phyloP scores from a whole-genome alignment of 2,888 invertebrate species.

The Melanotus villosus region DNA sequence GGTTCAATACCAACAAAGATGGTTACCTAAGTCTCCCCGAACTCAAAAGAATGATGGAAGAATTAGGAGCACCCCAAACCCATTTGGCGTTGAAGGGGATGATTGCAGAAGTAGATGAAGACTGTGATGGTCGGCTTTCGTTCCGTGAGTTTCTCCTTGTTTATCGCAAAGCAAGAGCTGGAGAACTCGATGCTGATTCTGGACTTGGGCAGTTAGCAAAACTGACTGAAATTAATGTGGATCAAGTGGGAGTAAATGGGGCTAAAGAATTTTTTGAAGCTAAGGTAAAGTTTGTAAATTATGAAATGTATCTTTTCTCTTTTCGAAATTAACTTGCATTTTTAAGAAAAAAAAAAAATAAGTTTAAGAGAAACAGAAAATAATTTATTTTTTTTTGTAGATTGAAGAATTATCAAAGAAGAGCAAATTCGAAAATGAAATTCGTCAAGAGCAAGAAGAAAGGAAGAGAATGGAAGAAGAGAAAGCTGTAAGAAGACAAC shows the following conservation, averaged over 20 bases:
- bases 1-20: conserved; percentile 92
- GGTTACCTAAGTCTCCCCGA: conserved; percentile 91
- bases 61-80: conserved; percentile 94
- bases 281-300: conserved; percentile 79
- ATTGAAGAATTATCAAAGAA: conserved; percentile 87
- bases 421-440: conserved; percentile 94
- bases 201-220: conserved; percentile 89
- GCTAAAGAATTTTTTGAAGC: conserved; percentile 97
- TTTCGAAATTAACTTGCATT: background rate
- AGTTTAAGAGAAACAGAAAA: background rate
- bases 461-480: conserved; percentile 88
- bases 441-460: conserved; percentile 92
- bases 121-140: conserved; percentile 87
- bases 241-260: conserved; percentile 94
- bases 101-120: conserved; percentile 94
- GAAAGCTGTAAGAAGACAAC: conserved; percentile 82
- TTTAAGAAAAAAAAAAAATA: no score
- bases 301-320: background rate
- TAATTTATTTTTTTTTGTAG: conserved; percentile 66
- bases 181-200: conserved; percentile 89
- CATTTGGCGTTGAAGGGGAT: conserved; percentile 95
- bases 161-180: conserved; percentile 91
- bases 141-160: conserved; percentile 91
- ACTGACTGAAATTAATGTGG: conserved; percentile 92
- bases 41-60: conserved; percentile 97